A percentile compares a stretch with the other conserved stretches of the same genome.
Conservation (phyloP, 2,113 vertebrate species). For the Condylura cristata region DNA sequence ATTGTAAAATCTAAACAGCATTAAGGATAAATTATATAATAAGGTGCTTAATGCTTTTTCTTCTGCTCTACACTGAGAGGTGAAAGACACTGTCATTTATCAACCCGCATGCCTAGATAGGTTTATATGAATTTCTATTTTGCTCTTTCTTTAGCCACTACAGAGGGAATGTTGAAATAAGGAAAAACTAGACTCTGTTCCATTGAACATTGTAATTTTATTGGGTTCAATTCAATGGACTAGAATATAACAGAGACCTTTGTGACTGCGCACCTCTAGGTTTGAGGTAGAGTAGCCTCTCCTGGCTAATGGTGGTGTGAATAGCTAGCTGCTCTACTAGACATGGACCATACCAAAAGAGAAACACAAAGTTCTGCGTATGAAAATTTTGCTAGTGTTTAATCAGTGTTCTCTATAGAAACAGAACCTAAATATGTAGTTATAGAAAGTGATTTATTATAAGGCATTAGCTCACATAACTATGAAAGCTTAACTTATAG, state of each 20-base stretch:
- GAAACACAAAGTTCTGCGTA: neutral
- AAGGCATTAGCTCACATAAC: neutral
- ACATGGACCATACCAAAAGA: neutral
- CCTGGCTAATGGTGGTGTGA: neutral
- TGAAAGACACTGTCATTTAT: neutral
- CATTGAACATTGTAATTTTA: slow-evolving; percentile 31
- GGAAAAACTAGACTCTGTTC: neutral
- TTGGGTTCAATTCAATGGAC: neutral
- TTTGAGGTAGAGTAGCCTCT: neutral
- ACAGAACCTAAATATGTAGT: neutral
- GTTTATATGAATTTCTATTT: slow-evolving; percentile 6
- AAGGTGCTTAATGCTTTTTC: neutral
- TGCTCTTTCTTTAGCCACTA: neutral
- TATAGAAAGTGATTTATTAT: neutral
- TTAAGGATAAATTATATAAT: neutral
- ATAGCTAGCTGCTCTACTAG: neutral
- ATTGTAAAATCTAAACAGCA: neutral
- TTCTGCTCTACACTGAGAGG: neutral
- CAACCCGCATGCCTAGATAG: neutral
- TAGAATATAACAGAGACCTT: neutral
- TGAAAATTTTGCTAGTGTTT: neutral
- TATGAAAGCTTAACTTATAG: neutral
- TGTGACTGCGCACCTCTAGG: neutral
- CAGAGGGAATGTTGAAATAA: neutral
- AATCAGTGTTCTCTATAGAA: neutral